Evolutionary conservation across 2,888 invertebrate species (phyloP).

Genomic region (Phalangium opilio): DNA sequence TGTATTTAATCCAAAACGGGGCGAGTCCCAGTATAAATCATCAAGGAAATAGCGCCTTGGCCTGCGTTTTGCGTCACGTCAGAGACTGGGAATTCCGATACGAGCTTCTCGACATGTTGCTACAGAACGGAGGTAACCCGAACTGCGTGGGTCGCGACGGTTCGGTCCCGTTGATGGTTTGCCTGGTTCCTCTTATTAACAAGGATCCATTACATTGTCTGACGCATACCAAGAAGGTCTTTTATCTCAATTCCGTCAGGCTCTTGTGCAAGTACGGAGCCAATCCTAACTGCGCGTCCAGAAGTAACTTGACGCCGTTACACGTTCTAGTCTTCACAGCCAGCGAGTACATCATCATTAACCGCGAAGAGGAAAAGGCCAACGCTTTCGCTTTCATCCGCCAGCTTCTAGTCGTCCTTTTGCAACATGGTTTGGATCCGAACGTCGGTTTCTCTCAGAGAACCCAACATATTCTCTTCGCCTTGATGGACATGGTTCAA

Average conservation of each 20-base stretch:
- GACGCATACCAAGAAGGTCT: constrained; percentile 56
- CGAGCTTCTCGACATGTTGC: constrained; percentile 43
- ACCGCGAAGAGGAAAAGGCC: constrained; percentile 46
- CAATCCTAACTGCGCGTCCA: constrained; percentile 48
- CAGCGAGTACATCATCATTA: constrained; percentile 51
- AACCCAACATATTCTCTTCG: constrained; percentile 52
- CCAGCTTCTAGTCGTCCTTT: constrained; percentile 45
- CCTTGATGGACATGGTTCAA: constrained; percentile 45
- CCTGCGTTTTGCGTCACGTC: constrained; percentile 50
- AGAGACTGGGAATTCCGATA: constrained; percentile 51
- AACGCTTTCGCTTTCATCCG: constrained; percentile 45
- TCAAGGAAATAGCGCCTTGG: constrained; percentile 48
- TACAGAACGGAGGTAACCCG: constrained; percentile 46
- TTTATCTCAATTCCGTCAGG: constrained; percentile 52
- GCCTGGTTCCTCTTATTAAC: constrained; percentile 55
- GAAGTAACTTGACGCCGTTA: constrained; percentile 48
- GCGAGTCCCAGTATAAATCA: constrained; percentile 53
- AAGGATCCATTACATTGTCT: constrained; percentile 55
- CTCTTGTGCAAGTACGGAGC: constrained; percentile 53
- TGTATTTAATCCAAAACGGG: constrained; percentile 38
- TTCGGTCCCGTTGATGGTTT: constrained; percentile 55
- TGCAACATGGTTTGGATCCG: constrained; percentile 50
- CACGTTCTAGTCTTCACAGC: constrained; percentile 54
- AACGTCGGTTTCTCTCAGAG: constrained; percentile 39
- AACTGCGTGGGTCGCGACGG: constrained; percentile 55